These are phyloP conservation scores for Atractosteus spatula DNA, from an alignment of 2,113 vertebrate genomes.

Conservation along the genomic window DNA sequence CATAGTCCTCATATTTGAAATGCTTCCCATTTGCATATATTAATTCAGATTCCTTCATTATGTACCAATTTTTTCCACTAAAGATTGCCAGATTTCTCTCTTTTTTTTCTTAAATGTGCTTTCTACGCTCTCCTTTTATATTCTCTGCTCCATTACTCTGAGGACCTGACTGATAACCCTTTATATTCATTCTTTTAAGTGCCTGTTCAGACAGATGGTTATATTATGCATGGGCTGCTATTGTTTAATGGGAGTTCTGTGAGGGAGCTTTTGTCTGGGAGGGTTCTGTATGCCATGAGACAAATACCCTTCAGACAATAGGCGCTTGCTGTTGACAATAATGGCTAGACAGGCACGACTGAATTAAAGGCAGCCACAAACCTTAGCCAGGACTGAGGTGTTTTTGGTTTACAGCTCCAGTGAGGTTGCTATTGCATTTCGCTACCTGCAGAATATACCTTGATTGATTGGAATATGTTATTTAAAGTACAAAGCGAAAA, in stretches of 20 bases:
- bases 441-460: too few species aligned
- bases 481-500: too few species aligned
- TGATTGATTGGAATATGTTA: too few species aligned
- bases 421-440: not conserved
- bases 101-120: too few species aligned
- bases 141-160: too few species aligned
- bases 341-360: conserved; percentile 1
- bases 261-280: conserved; percentile 28
- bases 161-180: conserved; percentile 7
- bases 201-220: conserved; percentile 52
- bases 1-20: not conserved
- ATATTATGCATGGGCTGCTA: conserved; percentile 46
- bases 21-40: not conserved
- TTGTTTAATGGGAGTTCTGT: conserved; percentile 35
- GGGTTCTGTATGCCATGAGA: conserved; percentile 36
- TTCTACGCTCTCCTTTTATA: too few species aligned
- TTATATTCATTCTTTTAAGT: conserved; percentile 30
- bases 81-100: too few species aligned
- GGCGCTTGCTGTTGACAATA: conserved; percentile 19
- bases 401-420: not conserved
- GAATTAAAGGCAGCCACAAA: not conserved
- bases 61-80: too few species aligned
- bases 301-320: conserved; percentile 43
- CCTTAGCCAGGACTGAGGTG: not conserved
- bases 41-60: not conserved